These are phyloP conservation scores for Symphodus melops DNA, from an alignment of 2,113 vertebrate genomes.

Conservation along the genomic window DNA sequence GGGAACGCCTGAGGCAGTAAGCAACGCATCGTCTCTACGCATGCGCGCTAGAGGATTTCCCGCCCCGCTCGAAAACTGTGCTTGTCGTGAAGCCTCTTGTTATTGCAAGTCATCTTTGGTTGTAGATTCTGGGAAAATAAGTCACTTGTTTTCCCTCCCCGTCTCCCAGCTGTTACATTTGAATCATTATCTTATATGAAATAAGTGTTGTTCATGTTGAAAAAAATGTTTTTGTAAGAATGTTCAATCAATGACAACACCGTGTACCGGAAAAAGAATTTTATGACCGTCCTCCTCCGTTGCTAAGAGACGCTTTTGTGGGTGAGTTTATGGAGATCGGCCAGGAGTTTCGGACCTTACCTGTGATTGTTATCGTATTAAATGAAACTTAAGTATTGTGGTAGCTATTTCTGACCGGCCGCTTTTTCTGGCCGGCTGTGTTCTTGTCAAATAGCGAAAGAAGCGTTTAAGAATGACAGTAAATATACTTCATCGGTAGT, in stretches of 20 bases:
- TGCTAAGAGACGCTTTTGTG: constrained; percentile 5
- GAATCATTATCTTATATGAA: background rate
- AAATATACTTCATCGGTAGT: background rate
- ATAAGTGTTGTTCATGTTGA: background rate
- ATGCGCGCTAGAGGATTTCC: constrained; percentile 28
- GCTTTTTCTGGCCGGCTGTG: constrained; percentile 8
- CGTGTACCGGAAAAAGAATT: background rate
- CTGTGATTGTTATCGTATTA: constrained; percentile 27
- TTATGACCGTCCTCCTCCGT: background rate
- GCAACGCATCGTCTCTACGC: background rate
- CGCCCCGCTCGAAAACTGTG: background rate
- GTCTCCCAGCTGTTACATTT: constrained; percentile 24
- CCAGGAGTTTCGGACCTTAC: background rate
- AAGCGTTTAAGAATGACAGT: background rate
- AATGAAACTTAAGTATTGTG: constrained; percentile 15
- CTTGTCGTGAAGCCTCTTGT: constrained; percentile 7
- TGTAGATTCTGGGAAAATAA: constrained; percentile 30
- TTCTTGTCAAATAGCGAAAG: background rate
- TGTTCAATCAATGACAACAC: background rate
- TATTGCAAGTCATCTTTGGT: constrained; percentile 13
- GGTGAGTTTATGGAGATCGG: constrained; percentile 21
- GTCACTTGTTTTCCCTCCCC: constrained; percentile 66
- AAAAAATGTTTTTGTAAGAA: background rate
- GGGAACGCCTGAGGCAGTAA: no score
- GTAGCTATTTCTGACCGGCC: constrained; percentile 11